phyloP scores from a whole-genome alignment of 2,888 invertebrate genomes.

The Brachyopa scutellaris region DNA sequence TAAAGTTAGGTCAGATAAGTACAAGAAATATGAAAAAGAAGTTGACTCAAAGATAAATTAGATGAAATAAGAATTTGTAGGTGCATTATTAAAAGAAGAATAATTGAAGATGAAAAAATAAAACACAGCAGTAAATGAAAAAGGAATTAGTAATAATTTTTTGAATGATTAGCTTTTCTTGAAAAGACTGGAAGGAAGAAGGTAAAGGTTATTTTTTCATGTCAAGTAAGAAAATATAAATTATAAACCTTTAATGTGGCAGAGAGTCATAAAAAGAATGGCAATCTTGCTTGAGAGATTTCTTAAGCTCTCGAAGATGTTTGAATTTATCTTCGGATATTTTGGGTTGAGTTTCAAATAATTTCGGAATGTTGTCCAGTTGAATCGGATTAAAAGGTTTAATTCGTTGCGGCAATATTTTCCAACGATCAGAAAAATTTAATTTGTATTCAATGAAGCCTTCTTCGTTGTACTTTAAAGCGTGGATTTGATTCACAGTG shows the following conservation, averaged over 20 bases:
- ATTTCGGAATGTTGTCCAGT: conserved; percentile 3
- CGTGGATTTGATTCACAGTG: conserved; percentile 21
- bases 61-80: too few species aligned
- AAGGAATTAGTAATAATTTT: too few species aligned
- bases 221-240: conserved; percentile 2
- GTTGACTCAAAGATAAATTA: too few species aligned
- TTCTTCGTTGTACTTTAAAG: conserved; percentile 16
- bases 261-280: conserved; percentile 15
- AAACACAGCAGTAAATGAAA: too few species aligned
- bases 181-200: conserved; percentile 7
- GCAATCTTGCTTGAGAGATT: conserved; percentile 18
- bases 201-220: not conserved
- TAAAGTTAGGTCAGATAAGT: too few species aligned
- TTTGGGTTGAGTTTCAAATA: too few species aligned
- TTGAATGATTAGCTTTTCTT: too few species aligned
- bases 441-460: conserved; percentile 23
- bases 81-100: too few species aligned
- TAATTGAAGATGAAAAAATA: too few species aligned
- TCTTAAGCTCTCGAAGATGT: conserved; percentile 25
- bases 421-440: conserved; percentile 24
- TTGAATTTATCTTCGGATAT: conserved; percentile 26
- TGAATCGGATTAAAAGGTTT: conserved; percentile 7
- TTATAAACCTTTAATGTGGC: conserved; percentile 19
- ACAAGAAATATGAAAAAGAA: too few species aligned
- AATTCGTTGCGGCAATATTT: not conserved